Conservation (phyloP, 1,140 invertebrate genomes). For the Drosophila baimaii region DNA sequence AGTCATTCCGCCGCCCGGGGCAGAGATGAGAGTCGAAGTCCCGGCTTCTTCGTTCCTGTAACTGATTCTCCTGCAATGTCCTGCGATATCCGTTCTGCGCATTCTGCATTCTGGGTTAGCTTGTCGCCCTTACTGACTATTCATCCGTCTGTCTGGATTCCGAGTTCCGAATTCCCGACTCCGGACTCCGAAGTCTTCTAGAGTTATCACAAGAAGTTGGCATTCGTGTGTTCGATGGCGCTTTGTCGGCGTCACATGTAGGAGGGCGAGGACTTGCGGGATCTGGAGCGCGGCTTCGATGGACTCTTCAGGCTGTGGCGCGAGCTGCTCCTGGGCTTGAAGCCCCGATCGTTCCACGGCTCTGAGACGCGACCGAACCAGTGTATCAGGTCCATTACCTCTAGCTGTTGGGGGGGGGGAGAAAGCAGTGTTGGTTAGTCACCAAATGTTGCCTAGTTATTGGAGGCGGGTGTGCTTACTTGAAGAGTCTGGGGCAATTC, state of each 20-base stretch:
- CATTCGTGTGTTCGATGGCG: slow-evolving; percentile 53
- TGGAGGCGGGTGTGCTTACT: slow-evolving; percentile 64
- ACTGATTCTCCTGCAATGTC: slow-evolving; percentile 6
- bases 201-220: slow-evolving; percentile 60
- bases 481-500: slow-evolving; percentile 87
- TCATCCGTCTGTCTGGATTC: slow-evolving; percentile 2
- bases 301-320: slow-evolving; percentile 76
- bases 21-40: slow-evolving; percentile 19
- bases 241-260: slow-evolving; percentile 77
- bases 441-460: not conserved
- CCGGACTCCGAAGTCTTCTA: slow-evolving; percentile 38
- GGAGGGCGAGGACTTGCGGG: slow-evolving; percentile 79
- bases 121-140: slow-evolving; percentile 27
- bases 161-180: not conserved
- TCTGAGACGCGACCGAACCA: slow-evolving; percentile 81
- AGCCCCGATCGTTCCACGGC: slow-evolving; percentile 73
- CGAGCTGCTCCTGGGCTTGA: slow-evolving; percentile 70
- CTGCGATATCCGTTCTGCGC: too few relatives aligned
- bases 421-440: not conserved
- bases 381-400: slow-evolving; percentile 79
- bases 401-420: slow-evolving; percentile 44
- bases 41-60: slow-evolving; percentile 32
- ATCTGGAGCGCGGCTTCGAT: slow-evolving; percentile 73
- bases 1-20: slow-evolving; percentile 3
- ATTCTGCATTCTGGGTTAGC: not conserved